phyloP scores from a whole-genome alignment of 2,797 vertebrate species.

The Hippopotamyrus pictus region DNA sequence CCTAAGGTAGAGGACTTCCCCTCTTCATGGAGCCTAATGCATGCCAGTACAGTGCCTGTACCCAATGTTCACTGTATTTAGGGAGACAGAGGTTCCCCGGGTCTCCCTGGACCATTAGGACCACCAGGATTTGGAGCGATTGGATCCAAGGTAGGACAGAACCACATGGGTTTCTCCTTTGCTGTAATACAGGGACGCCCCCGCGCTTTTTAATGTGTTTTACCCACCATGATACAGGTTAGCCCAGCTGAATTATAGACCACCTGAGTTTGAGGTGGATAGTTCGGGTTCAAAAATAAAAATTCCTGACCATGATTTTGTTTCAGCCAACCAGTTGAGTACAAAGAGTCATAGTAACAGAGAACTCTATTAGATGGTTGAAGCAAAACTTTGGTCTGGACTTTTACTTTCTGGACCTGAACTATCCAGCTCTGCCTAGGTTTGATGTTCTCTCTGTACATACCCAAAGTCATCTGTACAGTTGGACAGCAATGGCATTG shows the following conservation, averaged over 20 bases:
- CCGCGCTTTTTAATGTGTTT: background rate
- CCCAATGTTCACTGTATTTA: conserved; percentile 41
- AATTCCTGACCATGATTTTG: background rate
- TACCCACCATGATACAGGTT: background rate
- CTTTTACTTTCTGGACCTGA: background rate
- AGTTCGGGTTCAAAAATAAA: background rate
- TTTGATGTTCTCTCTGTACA: background rate
- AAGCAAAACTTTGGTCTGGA: background rate
- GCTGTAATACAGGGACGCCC: background rate
- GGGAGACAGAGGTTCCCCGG: conserved; percentile 68
- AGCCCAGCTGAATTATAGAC: background rate
- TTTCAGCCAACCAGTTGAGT: background rate
- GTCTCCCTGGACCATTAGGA: conserved; percentile 58
- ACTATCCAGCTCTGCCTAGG: background rate
- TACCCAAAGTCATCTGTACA: background rate
- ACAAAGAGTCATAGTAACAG: background rate
- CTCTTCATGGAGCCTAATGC: background rate
- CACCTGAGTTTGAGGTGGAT: background rate
- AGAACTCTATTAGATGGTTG: background rate
- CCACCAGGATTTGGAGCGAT: conserved; percentile 52
- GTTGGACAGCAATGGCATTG: background rate
- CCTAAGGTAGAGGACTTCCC: conserved; percentile 58
- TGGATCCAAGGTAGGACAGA: conserved; percentile 68
- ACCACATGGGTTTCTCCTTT: background rate
- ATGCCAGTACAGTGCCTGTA: background rate